Conservation (phyloP, 2,113 vertebrate genomes). For the Origma solitaria region DNA sequence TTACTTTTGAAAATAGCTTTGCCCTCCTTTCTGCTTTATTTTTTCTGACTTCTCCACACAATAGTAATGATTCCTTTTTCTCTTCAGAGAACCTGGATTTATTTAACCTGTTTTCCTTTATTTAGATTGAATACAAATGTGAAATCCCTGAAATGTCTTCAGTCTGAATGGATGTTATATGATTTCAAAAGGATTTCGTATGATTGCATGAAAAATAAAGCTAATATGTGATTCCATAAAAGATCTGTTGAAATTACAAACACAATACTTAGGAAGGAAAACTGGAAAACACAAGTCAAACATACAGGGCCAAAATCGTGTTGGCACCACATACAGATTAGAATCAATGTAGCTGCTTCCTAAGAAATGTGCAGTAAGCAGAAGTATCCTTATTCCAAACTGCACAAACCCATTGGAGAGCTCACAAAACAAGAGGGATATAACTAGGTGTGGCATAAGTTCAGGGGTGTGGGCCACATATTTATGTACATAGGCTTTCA, state of each 20-base stretch:
- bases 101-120: slow-evolving; percentile 15
- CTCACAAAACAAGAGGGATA: not conserved
- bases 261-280: slow-evolving; percentile 14
- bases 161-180: not conserved
- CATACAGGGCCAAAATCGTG: not conserved
- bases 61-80: not conserved
- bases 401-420: not conserved
- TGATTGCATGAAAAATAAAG: slow-evolving; percentile 29
- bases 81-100: slow-evolving; percentile 21
- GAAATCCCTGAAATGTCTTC: slow-evolving; percentile 17
- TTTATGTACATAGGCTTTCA: not conserved
- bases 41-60: not conserved
- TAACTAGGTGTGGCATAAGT: not conserved
- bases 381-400: not conserved
- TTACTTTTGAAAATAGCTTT: slow-evolving; percentile 10
- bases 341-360: not conserved
- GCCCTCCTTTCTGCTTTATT: not conserved
- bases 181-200: slow-evolving; percentile 20
- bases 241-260: slow-evolving; percentile 30
- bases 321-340: not conserved
- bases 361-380: not conserved
- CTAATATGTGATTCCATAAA: not conserved
- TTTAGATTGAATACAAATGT: slow-evolving; percentile 1
- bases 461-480: slow-evolving; percentile 22
- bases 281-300: slow-evolving; percentile 35